A percentile compares a stretch with the other conserved stretches of the same genome.
Evolutionary conservation across 2,888 invertebrate genomes (phyloP).

Genomic region (Phorcus lineatus): DNA sequence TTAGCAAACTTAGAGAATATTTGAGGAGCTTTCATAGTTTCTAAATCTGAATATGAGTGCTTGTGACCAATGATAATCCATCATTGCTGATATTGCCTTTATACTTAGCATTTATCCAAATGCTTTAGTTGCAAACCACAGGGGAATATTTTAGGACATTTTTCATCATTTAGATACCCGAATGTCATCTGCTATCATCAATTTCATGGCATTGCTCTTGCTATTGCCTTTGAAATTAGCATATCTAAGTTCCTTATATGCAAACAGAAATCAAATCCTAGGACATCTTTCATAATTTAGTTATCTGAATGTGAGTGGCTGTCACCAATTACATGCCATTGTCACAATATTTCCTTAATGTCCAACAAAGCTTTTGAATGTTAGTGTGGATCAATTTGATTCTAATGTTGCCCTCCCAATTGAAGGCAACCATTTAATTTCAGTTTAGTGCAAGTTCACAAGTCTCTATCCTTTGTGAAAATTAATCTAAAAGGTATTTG

Average conservation of each 20-base stretch:
- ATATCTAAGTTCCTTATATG: not conserved
- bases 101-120: no score
- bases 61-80: no score
- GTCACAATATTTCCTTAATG: no score
- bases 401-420: constrained; percentile 6
- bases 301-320: no score
- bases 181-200: not conserved
- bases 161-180: not conserved
- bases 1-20: not conserved
- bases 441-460: not conserved
- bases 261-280: not conserved
- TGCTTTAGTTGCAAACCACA: not conserved
- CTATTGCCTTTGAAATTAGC: no score
- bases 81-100: no score
- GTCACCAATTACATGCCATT: no score
- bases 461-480: not conserved
- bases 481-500: constrained; percentile 11
- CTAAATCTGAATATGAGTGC: no score
- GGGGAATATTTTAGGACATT: not conserved
- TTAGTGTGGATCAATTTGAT: not conserved
- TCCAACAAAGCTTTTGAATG: no score
- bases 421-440: not conserved
- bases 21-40: not conserved
- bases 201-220: not conserved
- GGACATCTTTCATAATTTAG: not conserved